Percentiles rank a stretch among this genome's conserved stretches.
phyloP scores from a whole-genome alignment of 2,797 vertebrate species.

The Apogon talboti region DNA sequence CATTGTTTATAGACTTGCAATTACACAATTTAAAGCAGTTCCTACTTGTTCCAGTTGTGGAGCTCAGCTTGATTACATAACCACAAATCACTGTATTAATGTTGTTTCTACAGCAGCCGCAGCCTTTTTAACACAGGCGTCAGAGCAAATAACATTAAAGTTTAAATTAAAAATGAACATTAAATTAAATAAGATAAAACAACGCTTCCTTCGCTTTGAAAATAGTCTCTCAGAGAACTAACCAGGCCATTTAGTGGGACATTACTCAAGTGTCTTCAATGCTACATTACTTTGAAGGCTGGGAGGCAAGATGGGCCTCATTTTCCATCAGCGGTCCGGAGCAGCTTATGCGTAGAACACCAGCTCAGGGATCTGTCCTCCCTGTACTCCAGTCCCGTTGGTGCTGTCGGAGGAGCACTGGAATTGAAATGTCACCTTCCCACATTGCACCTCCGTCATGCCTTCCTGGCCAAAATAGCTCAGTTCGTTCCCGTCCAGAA shows the following conservation, averaged over 20 bases:
- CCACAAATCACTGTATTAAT: conserved; percentile 55
- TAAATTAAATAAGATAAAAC: conserved; percentile 92
- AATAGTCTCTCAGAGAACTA: conserved; percentile 76
- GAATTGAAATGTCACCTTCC: conserved; percentile 97
- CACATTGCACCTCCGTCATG: conserved; percentile 97
- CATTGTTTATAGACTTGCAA: conserved; percentile 54
- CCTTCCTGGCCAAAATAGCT: conserved; percentile 99
- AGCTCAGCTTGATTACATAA: conserved; percentile 67
- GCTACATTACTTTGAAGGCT: conserved; percentile 80
- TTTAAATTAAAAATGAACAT: conserved; percentile 87
- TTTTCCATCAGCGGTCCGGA: conserved; percentile 62
- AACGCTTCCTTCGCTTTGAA: conserved; percentile 83
- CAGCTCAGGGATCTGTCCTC: conserved; percentile 98
- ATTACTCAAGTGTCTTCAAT: conserved; percentile 75
- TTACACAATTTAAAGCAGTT: conserved; percentile 57
- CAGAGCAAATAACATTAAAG: conserved; percentile 71
- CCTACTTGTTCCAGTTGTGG: conserved; percentile 48
- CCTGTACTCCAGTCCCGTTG: conserved; percentile 97
- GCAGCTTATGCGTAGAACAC: conserved; percentile 92
- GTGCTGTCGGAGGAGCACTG: conserved; percentile 99
- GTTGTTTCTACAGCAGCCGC: conserved; percentile 67
- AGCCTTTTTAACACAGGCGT: conserved; percentile 55
- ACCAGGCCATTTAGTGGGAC: conserved; percentile 79
- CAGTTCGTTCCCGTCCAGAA: conserved; percentile 95
- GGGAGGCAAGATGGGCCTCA: conserved; percentile 35